These are phyloP conservation scores for Tinamus guttatus DNA, from an alignment of 2,113 vertebrate genomes.

Conservation along the genomic window DNA sequence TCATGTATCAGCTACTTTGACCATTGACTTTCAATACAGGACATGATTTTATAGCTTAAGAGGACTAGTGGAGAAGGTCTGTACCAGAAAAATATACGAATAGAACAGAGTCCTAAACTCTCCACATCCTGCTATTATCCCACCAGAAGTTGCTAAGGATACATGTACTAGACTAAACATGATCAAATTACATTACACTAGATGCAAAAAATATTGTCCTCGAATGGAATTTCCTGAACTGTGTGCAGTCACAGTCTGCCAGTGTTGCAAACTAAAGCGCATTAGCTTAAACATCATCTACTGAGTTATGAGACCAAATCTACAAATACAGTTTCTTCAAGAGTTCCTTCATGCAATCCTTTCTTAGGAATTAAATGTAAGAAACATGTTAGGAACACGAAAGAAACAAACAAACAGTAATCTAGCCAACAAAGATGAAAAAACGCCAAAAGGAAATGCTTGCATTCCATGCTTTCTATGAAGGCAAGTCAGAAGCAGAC, in stretches of 20 bases:
- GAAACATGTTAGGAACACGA: fast-evolving
- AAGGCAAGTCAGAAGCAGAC: background rate
- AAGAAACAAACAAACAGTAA: background rate
- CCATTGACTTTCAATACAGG: background rate
- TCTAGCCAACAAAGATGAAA: background rate
- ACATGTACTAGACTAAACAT: background rate
- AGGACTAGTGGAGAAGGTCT: fast-evolving
- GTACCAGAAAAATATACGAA: fast-evolving
- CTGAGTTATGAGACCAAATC: background rate
- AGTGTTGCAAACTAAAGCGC: background rate
- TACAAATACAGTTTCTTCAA: background rate
- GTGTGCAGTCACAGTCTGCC: background rate
- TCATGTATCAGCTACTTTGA: background rate
- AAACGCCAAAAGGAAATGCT: background rate
- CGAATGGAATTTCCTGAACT: background rate
- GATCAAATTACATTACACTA: background rate
- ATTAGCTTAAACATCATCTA: background rate
- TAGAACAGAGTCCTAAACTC: background rate
- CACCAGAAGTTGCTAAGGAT: background rate
- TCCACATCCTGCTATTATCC: background rate
- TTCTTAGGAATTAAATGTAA: background rate
- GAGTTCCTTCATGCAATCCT: background rate
- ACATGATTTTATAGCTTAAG: background rate
- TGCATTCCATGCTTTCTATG: background rate
- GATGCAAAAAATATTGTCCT: background rate